Conservation (phyloP, 1,140 invertebrate species). For the Aphidius ervi region DNA sequence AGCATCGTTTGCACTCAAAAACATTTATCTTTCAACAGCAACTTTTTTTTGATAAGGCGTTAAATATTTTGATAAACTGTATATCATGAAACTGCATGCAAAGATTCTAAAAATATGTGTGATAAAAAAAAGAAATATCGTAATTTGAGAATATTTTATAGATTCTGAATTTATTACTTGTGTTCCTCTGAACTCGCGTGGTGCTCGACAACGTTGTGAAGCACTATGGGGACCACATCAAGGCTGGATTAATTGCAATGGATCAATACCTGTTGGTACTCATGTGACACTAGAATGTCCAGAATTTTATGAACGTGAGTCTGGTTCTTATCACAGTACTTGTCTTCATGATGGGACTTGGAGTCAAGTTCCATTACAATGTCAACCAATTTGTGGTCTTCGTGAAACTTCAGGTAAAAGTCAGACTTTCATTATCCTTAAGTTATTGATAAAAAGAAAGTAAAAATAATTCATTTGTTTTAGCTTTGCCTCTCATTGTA, state of each 20-base stretch:
- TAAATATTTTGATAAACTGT: no score
- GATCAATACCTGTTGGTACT: conserved; percentile 35
- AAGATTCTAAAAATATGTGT: no score
- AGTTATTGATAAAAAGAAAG: not conserved
- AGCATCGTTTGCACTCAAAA: no score
- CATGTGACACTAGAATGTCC: conserved; percentile 38
- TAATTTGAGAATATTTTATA: conserved; percentile 11
- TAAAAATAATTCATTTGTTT: conserved; percentile 9
- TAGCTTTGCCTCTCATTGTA: conserved; percentile 41
- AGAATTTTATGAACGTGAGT: conserved; percentile 35
- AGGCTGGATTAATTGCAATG: conserved; percentile 37
- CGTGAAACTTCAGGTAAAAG: conserved; percentile 27
- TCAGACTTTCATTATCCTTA: not conserved
- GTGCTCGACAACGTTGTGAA: conserved; percentile 33
- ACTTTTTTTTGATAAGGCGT: no score
- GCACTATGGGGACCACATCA: conserved; percentile 31
- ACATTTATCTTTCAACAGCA: no score
- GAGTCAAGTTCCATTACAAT: conserved; percentile 41
- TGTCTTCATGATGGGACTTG: conserved; percentile 47
- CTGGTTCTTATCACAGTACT: conserved; percentile 29
- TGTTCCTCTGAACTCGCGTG: conserved; percentile 24
- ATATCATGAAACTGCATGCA: no score
- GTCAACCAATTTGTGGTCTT: conserved; percentile 36
- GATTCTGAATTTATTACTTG: conserved; percentile 31
- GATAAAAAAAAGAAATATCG: no score